Evolutionary conservation across 2,113 vertebrate genomes (phyloP).

Genomic region (Eolophus roseicapilla): DNA sequence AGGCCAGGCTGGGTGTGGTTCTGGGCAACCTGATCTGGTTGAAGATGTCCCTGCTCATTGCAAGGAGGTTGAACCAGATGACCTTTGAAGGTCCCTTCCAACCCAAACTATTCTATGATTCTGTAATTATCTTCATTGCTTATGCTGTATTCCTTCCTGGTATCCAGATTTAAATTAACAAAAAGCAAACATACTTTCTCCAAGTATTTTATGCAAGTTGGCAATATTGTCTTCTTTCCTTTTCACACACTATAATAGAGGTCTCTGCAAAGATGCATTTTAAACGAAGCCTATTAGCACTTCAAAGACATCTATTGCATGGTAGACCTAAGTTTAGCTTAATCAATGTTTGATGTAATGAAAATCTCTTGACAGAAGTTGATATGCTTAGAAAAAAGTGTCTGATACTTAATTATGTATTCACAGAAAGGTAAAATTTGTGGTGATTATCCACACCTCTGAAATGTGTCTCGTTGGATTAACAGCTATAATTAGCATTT

Average conservation of each 20-base stretch:
- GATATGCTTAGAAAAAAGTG: slow-evolving; percentile 31
- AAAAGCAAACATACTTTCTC: neutral
- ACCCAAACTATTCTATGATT: neutral
- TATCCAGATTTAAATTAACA: neutral
- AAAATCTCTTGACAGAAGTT: slow-evolving; percentile 59
- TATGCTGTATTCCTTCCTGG: neutral
- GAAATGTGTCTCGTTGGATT: slow-evolving; percentile 57
- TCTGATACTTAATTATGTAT: slow-evolving; percentile 50
- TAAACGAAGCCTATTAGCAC: slow-evolving; percentile 1
- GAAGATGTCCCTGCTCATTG: neutral
- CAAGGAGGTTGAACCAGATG: neutral
- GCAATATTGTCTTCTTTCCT: neutral
- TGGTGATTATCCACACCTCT: slow-evolving; percentile 40
- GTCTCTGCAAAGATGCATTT: slow-evolving; percentile 1
- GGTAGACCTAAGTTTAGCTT: slow-evolving; percentile 22
- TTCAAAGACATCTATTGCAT: slow-evolving; percentile 10
- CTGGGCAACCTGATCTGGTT: neutral
- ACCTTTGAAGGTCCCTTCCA: neutral
- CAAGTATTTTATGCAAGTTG: neutral
- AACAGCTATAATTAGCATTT: slow-evolving; percentile 47
- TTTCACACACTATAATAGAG: neutral
- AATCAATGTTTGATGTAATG: slow-evolving; percentile 42
- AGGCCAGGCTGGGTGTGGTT: neutral
- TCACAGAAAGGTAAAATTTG: slow-evolving; percentile 51
- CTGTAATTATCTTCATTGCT: neutral